Evolutionary conservation across 1,140 invertebrate genomes (phyloP), one percentile per base, ranked within the genome.

Genomic region (Drosophila persimilis): DNA sequence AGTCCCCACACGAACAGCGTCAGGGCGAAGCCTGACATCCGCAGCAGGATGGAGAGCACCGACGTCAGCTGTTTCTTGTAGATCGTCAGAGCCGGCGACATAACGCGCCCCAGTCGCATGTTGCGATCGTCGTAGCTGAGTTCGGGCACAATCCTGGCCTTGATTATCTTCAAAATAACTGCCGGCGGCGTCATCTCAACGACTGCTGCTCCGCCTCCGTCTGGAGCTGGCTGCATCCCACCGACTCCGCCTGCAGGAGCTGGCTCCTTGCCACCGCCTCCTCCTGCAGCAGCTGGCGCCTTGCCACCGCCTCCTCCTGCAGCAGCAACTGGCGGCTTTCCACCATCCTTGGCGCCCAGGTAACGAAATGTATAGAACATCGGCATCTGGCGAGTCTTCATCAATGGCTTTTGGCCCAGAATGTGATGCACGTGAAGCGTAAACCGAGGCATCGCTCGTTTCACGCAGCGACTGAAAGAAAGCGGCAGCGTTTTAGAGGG

Each of bases 1-100:
- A 93, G 86, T 6, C 76, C 83, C 57, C 91, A 92, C 57, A 92
- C 90, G 72, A 92, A 93, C 6, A 91, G 77, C 45, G 93, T 92
- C 29, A 95, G 70, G 1, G 92, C 92, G 3, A 92, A 91, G 77
- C 97, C 97, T 81, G 96, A 95, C 15, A 93, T 92, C 91, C 97
- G 93, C 92, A 98, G 96, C 0, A 95, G 93, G 70, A 98, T 93
- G 6, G 97, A 98, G 56, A 97, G 84, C n/a, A 95, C 78, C 2
- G 94, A 92, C 41, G 97, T 96, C 54, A 97, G 77, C 90, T 97
- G 95, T 9, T 92, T 88, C 78, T 95, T 93, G 86, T 98, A 98
- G 77, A 98, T 97, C 2, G 93, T 94, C 9, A 98, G 92, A 93
- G 97, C 96, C 7, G 97, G 97, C 7, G 97, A 97, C 80, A 97